phyloP scores from a whole-genome alignment of 2,888 invertebrate species.

The Pollenia griseotomentosa region DNA sequence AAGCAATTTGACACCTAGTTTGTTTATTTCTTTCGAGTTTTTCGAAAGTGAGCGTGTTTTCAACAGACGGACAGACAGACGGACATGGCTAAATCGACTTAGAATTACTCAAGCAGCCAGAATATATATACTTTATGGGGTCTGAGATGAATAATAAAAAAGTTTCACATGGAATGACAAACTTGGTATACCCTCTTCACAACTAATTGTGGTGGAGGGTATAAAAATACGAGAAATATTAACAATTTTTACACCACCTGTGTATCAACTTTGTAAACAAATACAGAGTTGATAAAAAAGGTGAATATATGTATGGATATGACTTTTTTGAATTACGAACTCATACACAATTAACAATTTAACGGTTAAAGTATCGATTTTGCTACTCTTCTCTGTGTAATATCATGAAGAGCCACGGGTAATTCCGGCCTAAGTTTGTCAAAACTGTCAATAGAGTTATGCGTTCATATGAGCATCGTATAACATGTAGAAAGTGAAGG shows the following conservation, averaged over 20 bases:
- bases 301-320: not conserved
- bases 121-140: no score
- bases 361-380: conserved; percentile 54
- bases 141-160: no score
- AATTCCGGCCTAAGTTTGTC: conserved; percentile 72
- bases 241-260: conserved; percentile 54
- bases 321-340: conserved; percentile 27
- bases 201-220: no score
- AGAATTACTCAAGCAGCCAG: no score
- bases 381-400: conserved; percentile 26
- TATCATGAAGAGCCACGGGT: conserved; percentile 64
- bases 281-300: conserved; percentile 35
- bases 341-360: conserved; percentile 17
- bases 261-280: conserved; percentile 27
- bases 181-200: no score
- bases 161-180: no score
- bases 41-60: no score
- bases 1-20: no score
- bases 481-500: conserved; percentile 2
- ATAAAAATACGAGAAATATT: not conserved
- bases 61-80: no score
- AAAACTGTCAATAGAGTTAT: conserved; percentile 69
- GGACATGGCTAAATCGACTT: no score
- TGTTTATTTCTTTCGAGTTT: no score
- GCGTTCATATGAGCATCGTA: conserved; percentile 41